These are phyloP conservation scores for Osedax frankpressi DNA, from an alignment of 2,888 invertebrate species.

Conservation along the genomic window DNA sequence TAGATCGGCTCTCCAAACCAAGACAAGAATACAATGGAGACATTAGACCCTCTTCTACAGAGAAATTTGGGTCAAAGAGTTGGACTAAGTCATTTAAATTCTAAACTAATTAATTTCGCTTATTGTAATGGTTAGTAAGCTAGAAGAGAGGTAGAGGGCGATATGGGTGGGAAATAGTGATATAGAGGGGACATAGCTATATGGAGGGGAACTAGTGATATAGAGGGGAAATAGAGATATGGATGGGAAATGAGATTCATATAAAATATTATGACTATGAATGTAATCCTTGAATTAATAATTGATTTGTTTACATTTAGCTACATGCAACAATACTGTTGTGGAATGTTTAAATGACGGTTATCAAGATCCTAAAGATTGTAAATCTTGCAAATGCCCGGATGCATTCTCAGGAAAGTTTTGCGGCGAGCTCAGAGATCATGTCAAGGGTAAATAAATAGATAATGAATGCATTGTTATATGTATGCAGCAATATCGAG, in stretches of 20 bases:
- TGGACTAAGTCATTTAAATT: not conserved
- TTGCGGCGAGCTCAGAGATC: conserved; percentile 5
- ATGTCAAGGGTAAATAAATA: conserved; percentile 13
- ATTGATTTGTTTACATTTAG: too few relatives aligned
- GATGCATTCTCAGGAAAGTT: conserved; percentile 18
- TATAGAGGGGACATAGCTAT: too few relatives aligned
- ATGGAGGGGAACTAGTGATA: too few relatives aligned
- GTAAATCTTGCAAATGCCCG: conserved; percentile 18
- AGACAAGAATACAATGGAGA: conserved; percentile 6
- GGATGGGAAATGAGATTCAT: too few relatives aligned
- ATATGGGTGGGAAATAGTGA: too few relatives aligned
- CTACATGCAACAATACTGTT: too few relatives aligned
- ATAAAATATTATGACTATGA: too few relatives aligned
- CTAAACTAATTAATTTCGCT: conserved; percentile 9
- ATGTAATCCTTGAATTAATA: too few relatives aligned
- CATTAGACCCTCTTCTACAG: not conserved
- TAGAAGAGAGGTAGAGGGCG: too few relatives aligned
- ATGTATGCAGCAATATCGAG: too few relatives aligned
- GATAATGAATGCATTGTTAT: too few relatives aligned
- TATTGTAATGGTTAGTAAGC: conserved; percentile 6
- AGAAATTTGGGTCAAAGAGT: conserved; percentile 10
- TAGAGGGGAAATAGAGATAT: too few relatives aligned
- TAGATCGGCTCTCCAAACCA: not conserved
- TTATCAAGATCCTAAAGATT: conserved; percentile 20
- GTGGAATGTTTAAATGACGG: conserved; percentile 15